These are phyloP conservation scores for Hipparchia semele DNA, from an alignment of 2,888 invertebrate species.

Conservation along the genomic window DNA sequence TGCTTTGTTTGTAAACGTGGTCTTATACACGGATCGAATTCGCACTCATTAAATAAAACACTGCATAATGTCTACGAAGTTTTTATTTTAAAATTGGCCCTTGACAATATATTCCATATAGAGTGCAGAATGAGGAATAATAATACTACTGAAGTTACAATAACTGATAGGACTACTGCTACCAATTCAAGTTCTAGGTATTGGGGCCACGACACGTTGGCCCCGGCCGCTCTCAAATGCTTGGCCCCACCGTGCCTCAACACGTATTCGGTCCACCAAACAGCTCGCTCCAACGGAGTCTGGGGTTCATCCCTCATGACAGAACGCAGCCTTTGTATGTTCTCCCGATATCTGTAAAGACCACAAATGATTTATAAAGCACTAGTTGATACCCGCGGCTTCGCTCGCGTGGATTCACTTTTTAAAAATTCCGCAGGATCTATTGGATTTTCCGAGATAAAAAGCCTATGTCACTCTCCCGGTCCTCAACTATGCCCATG, in stretches of 20 bases:
- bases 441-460: no score
- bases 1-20: no score
- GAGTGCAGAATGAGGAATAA: constrained; percentile 18
- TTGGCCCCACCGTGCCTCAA: constrained; percentile 48
- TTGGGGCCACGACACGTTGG: constrained; percentile 45
- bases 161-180: neutral
- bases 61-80: neutral
- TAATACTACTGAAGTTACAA: neutral
- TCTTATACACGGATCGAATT: no score
- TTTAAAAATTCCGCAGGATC: no score
- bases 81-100: neutral
- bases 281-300: constrained; percentile 32
- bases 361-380: neutral
- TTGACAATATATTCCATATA: neutral
- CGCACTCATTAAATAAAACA: neutral
- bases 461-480: no score
- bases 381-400: no score
- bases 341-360: constrained; percentile 39
- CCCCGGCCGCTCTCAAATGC: constrained; percentile 46
- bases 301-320: constrained; percentile 47
- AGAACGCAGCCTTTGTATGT: constrained; percentile 39
- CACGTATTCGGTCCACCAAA: constrained; percentile 50
- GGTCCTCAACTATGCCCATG: no score
- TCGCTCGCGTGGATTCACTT: no score
- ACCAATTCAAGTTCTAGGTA: constrained; percentile 38